These are phyloP conservation scores for Spongilla lacustris DNA, from an alignment of 37 sponge, comb jelly and placozoan species.

Conservation along the genomic window DNA sequence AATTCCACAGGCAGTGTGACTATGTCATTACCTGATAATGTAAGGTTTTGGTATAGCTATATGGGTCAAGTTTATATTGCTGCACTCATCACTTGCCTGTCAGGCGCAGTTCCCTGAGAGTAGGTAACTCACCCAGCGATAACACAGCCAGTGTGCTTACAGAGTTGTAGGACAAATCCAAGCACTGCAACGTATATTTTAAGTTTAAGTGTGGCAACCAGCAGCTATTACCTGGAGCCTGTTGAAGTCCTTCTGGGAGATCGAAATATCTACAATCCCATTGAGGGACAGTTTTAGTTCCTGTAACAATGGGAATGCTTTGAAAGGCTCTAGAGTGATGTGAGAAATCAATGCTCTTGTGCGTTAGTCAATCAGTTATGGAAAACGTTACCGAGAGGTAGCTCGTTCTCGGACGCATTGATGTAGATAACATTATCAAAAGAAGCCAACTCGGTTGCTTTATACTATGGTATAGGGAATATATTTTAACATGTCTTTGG, in stretches of 20 bases:
- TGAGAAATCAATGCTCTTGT: not conserved
- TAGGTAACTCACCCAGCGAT: constrained; percentile 64
- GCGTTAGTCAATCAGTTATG: not conserved
- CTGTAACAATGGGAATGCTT: constrained; percentile 51
- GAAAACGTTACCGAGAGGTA: constrained; percentile 60
- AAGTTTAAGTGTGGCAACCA: not conserved
- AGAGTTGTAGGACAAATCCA: constrained; percentile 85
- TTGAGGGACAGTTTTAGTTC: constrained; percentile 70
- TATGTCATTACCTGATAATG: constrained; percentile 51
- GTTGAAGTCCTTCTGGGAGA: constrained; percentile 16
- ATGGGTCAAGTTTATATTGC: no score
- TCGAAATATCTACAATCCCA: constrained; percentile 40
- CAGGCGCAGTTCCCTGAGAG: constrained; percentile 74
- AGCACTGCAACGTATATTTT: not conserved
- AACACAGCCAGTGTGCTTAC: constrained; percentile 53
- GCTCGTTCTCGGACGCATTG: constrained; percentile 72
- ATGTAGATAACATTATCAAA: constrained; percentile 63
- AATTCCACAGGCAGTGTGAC: constrained; percentile 72
- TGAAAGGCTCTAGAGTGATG: constrained; percentile 56
- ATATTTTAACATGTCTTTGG: not conserved
- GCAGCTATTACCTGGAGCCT: constrained; percentile 22
- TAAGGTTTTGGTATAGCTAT: not conserved
- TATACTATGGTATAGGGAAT: constrained; percentile 20
- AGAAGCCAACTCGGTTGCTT: constrained; percentile 12
- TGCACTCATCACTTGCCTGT: constrained; percentile 54